Evolutionary conservation across 2,113 vertebrate species (phyloP).

Genomic region (Motacilla alba): DNA sequence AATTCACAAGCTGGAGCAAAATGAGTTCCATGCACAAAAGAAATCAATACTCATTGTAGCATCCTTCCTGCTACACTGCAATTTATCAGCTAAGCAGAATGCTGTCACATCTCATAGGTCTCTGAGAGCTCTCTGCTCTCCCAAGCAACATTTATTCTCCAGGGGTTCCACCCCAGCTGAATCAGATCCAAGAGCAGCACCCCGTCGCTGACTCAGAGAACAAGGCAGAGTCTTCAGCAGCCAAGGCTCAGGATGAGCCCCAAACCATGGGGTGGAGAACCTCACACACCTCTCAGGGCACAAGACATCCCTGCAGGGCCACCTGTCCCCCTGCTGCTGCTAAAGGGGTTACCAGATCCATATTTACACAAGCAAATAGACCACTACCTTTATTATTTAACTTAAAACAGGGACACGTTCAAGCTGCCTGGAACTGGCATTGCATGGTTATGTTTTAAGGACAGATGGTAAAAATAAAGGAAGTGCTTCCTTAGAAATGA

Average conservation of each 20-base stretch:
- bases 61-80: slow-evolving; percentile 55
- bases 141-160: slow-evolving; percentile 21
- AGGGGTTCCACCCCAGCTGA: not conserved
- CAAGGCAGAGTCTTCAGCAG: not conserved
- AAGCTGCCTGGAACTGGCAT: not conserved
- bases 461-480: not conserved
- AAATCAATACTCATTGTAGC: slow-evolving; percentile 72
- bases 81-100: slow-evolving; percentile 63
- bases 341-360: not conserved
- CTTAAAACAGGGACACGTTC: not conserved
- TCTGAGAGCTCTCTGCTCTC: slow-evolving; percentile 17
- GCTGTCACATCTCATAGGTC: slow-evolving; percentile 51
- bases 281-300: accelerated
- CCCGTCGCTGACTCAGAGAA: not conserved
- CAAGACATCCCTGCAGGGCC: too few species aligned
- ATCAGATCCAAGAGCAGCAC: not conserved
- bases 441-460: not conserved
- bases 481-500: not conserved
- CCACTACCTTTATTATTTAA: not conserved
- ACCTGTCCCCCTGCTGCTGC: not conserved
- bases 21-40: slow-evolving; percentile 67
- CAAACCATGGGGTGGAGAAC: not conserved
- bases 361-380: not conserved
- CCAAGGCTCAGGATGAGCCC: not conserved
- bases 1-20: slow-evolving; percentile 62